These are phyloP conservation scores for Laupala kohalensis DNA, from an alignment of 1,140 invertebrate species.

Conservation along the genomic window DNA sequence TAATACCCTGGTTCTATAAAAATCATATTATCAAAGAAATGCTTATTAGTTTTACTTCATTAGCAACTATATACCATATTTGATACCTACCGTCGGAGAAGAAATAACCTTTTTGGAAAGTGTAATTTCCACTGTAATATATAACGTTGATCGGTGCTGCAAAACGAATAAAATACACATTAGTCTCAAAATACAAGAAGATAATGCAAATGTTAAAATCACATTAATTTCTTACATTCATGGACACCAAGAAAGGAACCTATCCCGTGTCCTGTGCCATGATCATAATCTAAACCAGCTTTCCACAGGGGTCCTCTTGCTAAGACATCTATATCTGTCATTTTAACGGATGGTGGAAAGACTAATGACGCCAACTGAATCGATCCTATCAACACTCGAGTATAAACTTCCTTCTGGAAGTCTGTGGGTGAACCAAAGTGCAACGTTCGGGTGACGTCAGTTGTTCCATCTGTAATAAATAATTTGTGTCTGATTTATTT, in stretches of 20 bases:
- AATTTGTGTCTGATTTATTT: not conserved
- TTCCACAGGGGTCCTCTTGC: slow-evolving; percentile 70
- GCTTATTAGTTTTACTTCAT: not conserved
- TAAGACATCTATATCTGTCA: slow-evolving; percentile 56
- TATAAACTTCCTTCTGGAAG: slow-evolving; percentile 71
- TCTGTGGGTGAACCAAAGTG: slow-evolving; percentile 69
- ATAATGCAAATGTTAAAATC: not conserved
- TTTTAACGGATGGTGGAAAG: slow-evolving; percentile 50
- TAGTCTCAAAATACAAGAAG: not conserved
- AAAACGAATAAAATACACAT: slow-evolving; percentile 18
- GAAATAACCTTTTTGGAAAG: slow-evolving; percentile 70
- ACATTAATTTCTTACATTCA: slow-evolving; percentile 45
- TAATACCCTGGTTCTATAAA: slow-evolving; percentile 63
- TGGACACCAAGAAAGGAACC: slow-evolving; percentile 73
- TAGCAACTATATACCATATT: not conserved
- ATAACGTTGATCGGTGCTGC: slow-evolving; percentile 55
- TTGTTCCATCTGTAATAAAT: slow-evolving; percentile 66
- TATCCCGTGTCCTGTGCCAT: slow-evolving; percentile 83
- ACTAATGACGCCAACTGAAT: slow-evolving; percentile 55
- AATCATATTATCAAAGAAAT: not conserved
- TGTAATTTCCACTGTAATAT: slow-evolving; percentile 32
- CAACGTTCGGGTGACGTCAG: slow-evolving; percentile 82
- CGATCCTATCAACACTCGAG: slow-evolving; percentile 75
- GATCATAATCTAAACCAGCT: slow-evolving; percentile 64
- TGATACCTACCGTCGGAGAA: slow-evolving; percentile 57